These are phyloP conservation scores for Desmophyllum pertusum DNA, from an alignment of 92 coral and sea anemone species.

Conservation along the genomic window DNA sequence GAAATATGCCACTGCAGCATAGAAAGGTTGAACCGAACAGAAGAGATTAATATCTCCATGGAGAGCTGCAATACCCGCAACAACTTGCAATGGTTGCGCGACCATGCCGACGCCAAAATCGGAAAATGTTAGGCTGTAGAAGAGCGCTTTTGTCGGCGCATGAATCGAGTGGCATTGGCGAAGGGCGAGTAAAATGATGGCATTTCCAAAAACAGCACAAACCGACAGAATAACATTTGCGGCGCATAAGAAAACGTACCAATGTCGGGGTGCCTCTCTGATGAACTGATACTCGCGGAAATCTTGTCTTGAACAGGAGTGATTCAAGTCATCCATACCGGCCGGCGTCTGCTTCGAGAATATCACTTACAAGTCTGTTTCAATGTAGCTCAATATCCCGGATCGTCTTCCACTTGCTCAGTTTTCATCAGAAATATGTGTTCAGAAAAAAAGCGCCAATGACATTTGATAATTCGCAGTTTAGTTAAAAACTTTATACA, in stretches of 20 bases:
- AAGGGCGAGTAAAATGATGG: constrained; percentile 35
- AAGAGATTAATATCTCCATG: constrained; percentile 25
- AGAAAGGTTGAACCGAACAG: constrained; percentile 52
- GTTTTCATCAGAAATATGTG: background rate
- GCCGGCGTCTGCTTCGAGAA: background rate
- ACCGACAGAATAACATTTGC: constrained; percentile 14
- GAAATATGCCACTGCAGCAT: constrained; percentile 55
- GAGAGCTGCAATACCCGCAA: constrained; percentile 41
- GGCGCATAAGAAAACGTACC: constrained; percentile 33
- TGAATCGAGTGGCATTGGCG: constrained; percentile 34
- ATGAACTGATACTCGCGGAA: constrained; percentile 42
- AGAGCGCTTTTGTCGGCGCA: constrained; percentile 45
- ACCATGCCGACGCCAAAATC: constrained; percentile 63
- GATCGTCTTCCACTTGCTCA: background rate
- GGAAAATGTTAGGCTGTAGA: constrained; percentile 55
- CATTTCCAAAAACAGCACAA: constrained; percentile 39
- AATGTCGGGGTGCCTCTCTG: background rate
- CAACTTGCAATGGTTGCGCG: constrained; percentile 59
- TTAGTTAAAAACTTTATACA: background rate
- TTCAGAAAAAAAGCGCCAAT: background rate
- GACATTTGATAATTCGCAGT: background rate
- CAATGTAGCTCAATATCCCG: background rate
- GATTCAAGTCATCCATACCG: background rate
- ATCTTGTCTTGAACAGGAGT: constrained; percentile 34
- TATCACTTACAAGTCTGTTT: background rate